These are phyloP conservation scores for Andrena bucephala DNA, from an alignment of 2,888 invertebrate genomes.

Conservation along the genomic window DNA sequence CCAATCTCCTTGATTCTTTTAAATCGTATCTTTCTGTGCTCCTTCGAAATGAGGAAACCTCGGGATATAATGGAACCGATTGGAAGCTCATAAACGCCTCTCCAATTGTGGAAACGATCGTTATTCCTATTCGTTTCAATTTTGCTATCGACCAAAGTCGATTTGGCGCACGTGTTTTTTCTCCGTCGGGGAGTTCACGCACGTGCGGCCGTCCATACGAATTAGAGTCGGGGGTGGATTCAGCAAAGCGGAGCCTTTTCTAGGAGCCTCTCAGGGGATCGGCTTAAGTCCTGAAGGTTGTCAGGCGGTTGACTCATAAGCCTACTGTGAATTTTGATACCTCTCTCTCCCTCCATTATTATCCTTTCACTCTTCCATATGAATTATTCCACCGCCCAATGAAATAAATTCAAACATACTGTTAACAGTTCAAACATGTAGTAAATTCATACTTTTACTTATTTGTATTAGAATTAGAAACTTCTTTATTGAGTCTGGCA, in stretches of 20 bases:
- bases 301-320: conserved; percentile 65
- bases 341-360: background rate
- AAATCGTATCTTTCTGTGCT: background rate
- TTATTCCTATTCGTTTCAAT: conserved; percentile 61
- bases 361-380: background rate
- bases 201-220: conserved; percentile 73
- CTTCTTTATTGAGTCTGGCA: background rate
- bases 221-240: conserved; percentile 65
- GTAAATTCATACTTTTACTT: no score
- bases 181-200: conserved; percentile 58
- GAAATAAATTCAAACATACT: conserved; percentile 3
- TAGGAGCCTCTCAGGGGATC: conserved; percentile 65
- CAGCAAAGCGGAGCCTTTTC: conserved; percentile 63
- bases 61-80: background rate
- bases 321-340: conserved; percentile 34
- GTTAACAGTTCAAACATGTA: background rate
- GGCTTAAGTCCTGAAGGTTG: conserved; percentile 56
- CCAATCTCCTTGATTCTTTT: no score
- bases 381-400: conserved; percentile 13
- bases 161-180: conserved; percentile 50
- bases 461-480: no score
- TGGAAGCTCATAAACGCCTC: conserved; percentile 33
- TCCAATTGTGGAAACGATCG: conserved; percentile 28
- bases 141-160: conserved; percentile 36
- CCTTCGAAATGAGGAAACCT: background rate